Percentiles rank a stretch among this genome's conserved stretches.
Evolutionary conservation across 2,888 invertebrate genomes (phyloP).

Genomic region (Dione vanillae): DNA sequence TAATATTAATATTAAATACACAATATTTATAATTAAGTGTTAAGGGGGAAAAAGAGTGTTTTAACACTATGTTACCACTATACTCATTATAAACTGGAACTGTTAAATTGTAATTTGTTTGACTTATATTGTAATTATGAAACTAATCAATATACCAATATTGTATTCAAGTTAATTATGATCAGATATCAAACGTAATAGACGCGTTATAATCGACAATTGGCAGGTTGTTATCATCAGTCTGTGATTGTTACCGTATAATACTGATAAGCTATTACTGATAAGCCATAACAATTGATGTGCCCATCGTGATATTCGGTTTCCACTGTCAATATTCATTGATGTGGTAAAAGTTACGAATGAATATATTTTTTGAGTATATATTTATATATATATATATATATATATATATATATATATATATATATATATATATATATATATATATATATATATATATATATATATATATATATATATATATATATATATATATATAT

Average conservation of each 20-base stretch:
- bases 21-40: no score
- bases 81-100: no score
- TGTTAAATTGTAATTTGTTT: background rate
- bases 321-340: background rate
- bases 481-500: no score
- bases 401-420: no score
- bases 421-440: no score
- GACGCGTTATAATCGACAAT: constrained; percentile 7
- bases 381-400: no score
- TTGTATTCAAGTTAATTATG: background rate
- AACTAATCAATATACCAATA: constrained; percentile 2
- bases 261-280: background rate
- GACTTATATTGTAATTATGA: background rate
- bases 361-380: background rate
- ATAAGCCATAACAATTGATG: constrained; percentile 13
- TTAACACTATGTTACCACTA: no score
- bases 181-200: background rate
- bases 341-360: background rate
- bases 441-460: no score
- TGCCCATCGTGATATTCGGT: background rate
- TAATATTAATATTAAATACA: no score
- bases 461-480: no score
- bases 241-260: constrained; percentile 3
- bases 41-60: no score
- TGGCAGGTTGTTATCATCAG: constrained; percentile 3